Evolutionary conservation across 2,888 invertebrate genomes (phyloP).

Genomic region (Caenorhabditis virilis): DNA sequence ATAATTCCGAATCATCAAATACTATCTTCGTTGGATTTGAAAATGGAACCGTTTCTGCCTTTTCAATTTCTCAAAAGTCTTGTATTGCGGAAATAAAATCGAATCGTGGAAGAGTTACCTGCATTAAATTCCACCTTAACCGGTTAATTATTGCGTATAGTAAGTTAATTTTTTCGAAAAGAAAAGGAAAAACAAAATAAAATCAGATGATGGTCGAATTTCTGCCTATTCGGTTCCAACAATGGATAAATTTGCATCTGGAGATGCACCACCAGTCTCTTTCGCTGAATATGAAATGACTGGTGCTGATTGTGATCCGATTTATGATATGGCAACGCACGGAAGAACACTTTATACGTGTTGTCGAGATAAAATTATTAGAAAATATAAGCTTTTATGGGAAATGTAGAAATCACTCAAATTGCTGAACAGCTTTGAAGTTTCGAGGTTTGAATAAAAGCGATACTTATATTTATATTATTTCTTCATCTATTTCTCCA

Average conservation of each 20-base stretch:
- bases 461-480: too few species aligned
- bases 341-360: conserved; percentile 74
- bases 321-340: conserved; percentile 75
- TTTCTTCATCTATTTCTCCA: background rate
- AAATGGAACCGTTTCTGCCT: conserved; percentile 20
- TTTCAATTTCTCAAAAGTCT: background rate
- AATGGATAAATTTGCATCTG: background rate
- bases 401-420: too few species aligned
- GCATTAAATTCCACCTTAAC: conserved; percentile 72
- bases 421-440: too few species aligned
- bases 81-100: conserved; percentile 20
- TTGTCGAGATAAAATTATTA: conserved; percentile 75
- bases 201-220: conserved; percentile 75
- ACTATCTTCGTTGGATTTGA: conserved; percentile 26
- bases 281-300: conserved; percentile 74
- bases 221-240: conserved; percentile 69
- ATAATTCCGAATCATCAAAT: background rate
- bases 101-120: conserved; percentile 71
- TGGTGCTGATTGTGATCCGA: conserved; percentile 78
- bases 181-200: too few species aligned
- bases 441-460: too few species aligned
- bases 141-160: conserved; percentile 75
- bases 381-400: conserved; percentile 73
- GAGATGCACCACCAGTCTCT: conserved; percentile 2
- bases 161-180: conserved; percentile 42